Conservation (phyloP, 2,113 vertebrate genomes). For the Lepus europaeus region DNA sequence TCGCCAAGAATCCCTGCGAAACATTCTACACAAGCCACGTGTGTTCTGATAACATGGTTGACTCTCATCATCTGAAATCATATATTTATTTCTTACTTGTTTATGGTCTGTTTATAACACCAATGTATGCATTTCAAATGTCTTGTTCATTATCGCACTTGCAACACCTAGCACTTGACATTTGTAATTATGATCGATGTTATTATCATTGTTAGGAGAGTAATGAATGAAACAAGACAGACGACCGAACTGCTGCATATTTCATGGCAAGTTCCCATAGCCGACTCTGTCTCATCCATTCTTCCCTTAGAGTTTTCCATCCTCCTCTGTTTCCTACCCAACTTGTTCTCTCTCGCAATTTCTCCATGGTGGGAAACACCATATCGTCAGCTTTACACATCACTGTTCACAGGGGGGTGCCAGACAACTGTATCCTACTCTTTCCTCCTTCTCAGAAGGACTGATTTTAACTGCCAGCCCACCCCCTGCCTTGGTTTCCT, state of each 20-base stretch:
- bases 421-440: not conserved
- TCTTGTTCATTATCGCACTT: not conserved
- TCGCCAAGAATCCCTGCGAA: not conserved
- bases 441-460: not conserved
- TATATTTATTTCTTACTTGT: not conserved
- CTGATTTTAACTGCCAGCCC: not conserved
- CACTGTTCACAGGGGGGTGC: not conserved
- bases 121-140: not conserved
- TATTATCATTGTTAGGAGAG: not conserved
- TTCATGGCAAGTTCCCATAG: not conserved
- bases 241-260: not conserved
- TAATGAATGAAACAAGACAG: not conserved
- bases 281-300: not conserved
- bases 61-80: not conserved
- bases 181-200: not conserved
- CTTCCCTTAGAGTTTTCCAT: not conserved
- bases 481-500: not conserved
- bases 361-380: not conserved
- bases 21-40: too few relatives aligned
- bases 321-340: not conserved
- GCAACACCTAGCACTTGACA: too few relatives aligned
- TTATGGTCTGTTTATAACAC: not conserved
- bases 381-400: not conserved
- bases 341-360: not conserved
- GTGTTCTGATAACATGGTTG: not conserved